Evolutionary conservation across 2,797 vertebrate species (phyloP).

Genomic region (Chloroceryle amazona): DNA sequence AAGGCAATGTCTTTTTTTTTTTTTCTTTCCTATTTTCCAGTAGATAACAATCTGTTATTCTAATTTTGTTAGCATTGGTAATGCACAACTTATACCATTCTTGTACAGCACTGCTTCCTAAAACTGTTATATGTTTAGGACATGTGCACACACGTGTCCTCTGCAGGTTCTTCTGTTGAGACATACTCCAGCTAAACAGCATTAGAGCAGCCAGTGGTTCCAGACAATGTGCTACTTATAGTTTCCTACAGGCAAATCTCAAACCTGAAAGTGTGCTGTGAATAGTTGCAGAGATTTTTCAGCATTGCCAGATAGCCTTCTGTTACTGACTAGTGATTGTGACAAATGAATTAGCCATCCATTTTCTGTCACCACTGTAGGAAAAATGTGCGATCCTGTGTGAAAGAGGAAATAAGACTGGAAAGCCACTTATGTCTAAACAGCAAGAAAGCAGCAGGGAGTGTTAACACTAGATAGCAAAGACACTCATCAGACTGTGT

Average conservation of each 20-base stretch:
- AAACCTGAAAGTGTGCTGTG: neutral
- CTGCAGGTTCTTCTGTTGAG: neutral
- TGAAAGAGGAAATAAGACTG: constrained; percentile 17
- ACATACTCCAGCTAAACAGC: neutral
- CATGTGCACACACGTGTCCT: neutral
- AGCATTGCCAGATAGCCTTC: neutral
- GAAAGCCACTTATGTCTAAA: neutral
- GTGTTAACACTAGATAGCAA: neutral
- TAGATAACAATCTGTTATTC: neutral
- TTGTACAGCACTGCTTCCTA: neutral
- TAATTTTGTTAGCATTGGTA: neutral
- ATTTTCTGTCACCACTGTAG: neutral
- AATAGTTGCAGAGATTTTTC: neutral
- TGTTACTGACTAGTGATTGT: neutral
- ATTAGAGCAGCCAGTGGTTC: neutral
- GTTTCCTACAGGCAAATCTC: neutral
- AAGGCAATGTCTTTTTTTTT: neutral
- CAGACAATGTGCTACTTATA: neutral
- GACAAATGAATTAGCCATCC: neutral
- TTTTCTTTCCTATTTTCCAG: neutral
- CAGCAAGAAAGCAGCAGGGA: neutral
- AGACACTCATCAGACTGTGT: neutral
- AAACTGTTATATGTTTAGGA: neutral
- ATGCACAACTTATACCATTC: neutral
- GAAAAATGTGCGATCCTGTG: neutral